Conservation (phyloP, 2,113 vertebrate genomes). For the Misgurnus mizolepis region DNA sequence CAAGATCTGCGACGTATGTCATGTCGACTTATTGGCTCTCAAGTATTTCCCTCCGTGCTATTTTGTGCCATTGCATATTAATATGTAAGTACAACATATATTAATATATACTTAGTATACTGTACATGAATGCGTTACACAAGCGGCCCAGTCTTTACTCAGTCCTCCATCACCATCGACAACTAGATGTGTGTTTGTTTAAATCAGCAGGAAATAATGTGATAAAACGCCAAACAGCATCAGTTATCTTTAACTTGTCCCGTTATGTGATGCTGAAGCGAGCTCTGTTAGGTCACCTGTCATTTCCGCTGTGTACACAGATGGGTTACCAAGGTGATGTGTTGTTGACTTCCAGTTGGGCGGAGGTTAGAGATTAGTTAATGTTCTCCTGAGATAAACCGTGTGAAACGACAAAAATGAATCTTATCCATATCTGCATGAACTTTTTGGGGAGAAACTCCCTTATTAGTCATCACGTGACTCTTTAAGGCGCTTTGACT, state of each 20-base stretch:
- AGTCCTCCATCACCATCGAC: neutral
- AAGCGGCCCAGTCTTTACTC: neutral
- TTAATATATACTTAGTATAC: too few species aligned
- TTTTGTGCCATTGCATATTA: neutral
- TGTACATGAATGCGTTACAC: neutral
- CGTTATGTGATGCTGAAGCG: neutral
- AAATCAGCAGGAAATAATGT: neutral
- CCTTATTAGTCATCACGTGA: conserved; percentile 58
- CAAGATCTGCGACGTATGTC: neutral
- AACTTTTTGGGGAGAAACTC: neutral
- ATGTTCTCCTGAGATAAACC: conserved; percentile 6
- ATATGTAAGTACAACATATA: neutral
- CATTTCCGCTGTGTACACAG: conserved; percentile 28
- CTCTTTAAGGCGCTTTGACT: conserved; percentile 37
- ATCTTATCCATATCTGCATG: conserved; percentile 29
- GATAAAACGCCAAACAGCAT: conserved; percentile 14
- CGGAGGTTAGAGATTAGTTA: neutral
- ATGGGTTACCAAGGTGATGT: conserved; percentile 31
- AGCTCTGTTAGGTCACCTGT: neutral
- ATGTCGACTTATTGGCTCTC: neutral
- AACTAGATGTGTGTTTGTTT: neutral
- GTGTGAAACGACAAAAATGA: neutral
- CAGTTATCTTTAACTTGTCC: neutral
- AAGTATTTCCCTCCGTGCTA: neutral
- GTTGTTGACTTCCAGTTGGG: neutral